These are phyloP conservation scores for Brenthis daphne DNA, from an alignment of 2,888 invertebrate species.

Conservation along the genomic window DNA sequence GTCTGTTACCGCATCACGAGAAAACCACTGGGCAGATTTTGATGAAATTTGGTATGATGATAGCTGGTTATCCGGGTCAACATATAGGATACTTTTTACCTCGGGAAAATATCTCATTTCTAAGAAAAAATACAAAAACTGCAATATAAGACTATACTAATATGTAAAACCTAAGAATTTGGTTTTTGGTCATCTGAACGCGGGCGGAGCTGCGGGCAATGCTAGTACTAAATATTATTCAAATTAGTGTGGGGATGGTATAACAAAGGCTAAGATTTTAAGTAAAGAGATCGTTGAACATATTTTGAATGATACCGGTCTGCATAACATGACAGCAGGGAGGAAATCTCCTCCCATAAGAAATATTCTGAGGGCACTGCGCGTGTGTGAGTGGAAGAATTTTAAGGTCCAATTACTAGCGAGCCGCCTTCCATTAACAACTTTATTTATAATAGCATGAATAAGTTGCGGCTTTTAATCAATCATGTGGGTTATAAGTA, in stretches of 20 bases:
- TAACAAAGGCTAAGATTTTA: constrained; percentile 21
- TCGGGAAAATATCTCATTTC: too few relatives aligned
- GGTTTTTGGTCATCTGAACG: too few relatives aligned
- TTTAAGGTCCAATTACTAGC: constrained; percentile 73
- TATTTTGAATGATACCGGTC: constrained; percentile 49
- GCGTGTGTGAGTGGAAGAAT: constrained; percentile 62
- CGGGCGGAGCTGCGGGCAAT: too few relatives aligned
- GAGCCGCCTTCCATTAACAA: constrained; percentile 70
- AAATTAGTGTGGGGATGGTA: constrained; percentile 15
- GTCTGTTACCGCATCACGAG: too few relatives aligned
- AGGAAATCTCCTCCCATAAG: constrained; percentile 44
- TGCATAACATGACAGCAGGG: constrained; percentile 44
- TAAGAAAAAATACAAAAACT: too few relatives aligned
- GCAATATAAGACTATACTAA: too few relatives aligned
- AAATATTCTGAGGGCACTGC: constrained; percentile 38
- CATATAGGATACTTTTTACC: too few relatives aligned
- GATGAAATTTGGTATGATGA: too few relatives aligned
- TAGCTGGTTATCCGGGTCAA: too few relatives aligned
- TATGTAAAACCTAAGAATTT: too few relatives aligned
- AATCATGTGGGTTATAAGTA: constrained; percentile 65
- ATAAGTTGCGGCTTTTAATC: constrained; percentile 78
- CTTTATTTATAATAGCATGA: constrained; percentile 74
- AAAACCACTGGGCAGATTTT: too few relatives aligned
- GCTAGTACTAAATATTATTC: too few relatives aligned
- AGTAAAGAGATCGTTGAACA: constrained; percentile 42